Percentiles rank a stretch among this genome's conserved stretches.
phyloP scores from a whole-genome alignment of 2,797 vertebrate genomes.

The Pempheris klunzingeri region DNA sequence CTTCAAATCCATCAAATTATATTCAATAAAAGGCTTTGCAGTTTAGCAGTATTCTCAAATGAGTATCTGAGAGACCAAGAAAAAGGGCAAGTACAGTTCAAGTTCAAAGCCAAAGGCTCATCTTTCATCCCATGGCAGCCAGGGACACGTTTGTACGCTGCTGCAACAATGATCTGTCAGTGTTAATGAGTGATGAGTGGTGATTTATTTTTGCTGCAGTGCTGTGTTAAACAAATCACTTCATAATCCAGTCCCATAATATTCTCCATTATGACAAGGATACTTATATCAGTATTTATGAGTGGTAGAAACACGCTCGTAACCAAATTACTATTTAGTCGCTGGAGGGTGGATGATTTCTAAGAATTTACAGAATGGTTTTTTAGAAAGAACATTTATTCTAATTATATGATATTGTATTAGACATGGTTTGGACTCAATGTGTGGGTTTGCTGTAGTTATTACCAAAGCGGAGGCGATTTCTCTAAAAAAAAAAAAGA shows the following conservation, averaged over 20 bases:
- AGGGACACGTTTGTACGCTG: conserved; percentile 61
- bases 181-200: conserved; percentile 71
- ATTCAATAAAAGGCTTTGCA: conserved; percentile 56
- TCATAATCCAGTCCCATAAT: conserved; percentile 54
- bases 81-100: conserved; percentile 75
- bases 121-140: conserved; percentile 61
- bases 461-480: background rate
- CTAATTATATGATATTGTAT: conserved; percentile 10
- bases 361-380: conserved; percentile 1
- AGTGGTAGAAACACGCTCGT: conserved; percentile 21
- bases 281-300: conserved; percentile 52
- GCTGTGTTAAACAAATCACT: conserved; percentile 69
- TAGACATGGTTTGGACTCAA: background rate
- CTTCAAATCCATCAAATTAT: conserved; percentile 70
- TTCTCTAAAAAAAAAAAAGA: background rate
- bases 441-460: background rate
- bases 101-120: conserved; percentile 77
- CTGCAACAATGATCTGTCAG: conserved; percentile 67
- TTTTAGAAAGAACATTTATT: conserved; percentile 34
- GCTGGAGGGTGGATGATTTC: conserved; percentile 29
- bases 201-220: conserved; percentile 68
- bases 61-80: conserved; percentile 49
- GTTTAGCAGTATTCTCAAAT: conserved; percentile 62
- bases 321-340: conserved; percentile 32
- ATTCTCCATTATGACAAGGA: conserved; percentile 54